Conservation (phyloP, 1,140 invertebrate species). For the Camponotus floridanus region DNA sequence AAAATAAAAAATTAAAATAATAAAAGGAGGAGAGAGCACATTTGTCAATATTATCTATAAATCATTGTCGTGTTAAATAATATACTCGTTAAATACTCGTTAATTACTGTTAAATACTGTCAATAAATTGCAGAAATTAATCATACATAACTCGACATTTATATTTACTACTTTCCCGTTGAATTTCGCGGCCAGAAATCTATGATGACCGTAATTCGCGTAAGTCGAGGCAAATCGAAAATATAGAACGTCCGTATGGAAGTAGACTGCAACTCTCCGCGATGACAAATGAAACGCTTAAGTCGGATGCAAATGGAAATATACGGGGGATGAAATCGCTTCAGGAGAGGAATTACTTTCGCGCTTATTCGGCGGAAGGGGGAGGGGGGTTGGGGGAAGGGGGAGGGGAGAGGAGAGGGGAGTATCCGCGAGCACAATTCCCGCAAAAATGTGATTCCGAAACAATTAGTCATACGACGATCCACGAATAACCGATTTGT, state of each 20-base stretch:
- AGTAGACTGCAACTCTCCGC: slow-evolving; percentile 42
- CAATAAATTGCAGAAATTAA: slow-evolving; percentile 25
- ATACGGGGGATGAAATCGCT: slow-evolving; percentile 58
- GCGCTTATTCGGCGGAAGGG: slow-evolving; percentile 34
- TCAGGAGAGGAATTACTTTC: slow-evolving; percentile 48
- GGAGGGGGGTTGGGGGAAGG: neutral
- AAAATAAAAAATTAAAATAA: neutral
- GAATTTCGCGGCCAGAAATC: slow-evolving; percentile 27
- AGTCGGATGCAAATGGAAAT: slow-evolving; percentile 61
- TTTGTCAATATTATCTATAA: neutral
- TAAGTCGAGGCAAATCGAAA: slow-evolving; percentile 52
- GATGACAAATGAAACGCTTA: slow-evolving; percentile 64
- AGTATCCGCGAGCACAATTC: slow-evolving; percentile 36
- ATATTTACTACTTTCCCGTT: neutral
- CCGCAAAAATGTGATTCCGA: slow-evolving; percentile 60
- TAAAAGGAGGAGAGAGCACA: neutral
- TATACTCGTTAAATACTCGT: no score
- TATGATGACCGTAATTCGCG: slow-evolving; percentile 43
- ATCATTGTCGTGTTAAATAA: neutral
- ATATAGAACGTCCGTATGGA: slow-evolving; percentile 32
- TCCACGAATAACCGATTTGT: slow-evolving; percentile 60
- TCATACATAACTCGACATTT: neutral
- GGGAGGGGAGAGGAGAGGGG: neutral
- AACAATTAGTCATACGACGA: slow-evolving; percentile 60
- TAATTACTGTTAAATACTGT: neutral